Conservation (phyloP, 2,797 vertebrate genomes). For the Coranthus polyacanthus region DNA sequence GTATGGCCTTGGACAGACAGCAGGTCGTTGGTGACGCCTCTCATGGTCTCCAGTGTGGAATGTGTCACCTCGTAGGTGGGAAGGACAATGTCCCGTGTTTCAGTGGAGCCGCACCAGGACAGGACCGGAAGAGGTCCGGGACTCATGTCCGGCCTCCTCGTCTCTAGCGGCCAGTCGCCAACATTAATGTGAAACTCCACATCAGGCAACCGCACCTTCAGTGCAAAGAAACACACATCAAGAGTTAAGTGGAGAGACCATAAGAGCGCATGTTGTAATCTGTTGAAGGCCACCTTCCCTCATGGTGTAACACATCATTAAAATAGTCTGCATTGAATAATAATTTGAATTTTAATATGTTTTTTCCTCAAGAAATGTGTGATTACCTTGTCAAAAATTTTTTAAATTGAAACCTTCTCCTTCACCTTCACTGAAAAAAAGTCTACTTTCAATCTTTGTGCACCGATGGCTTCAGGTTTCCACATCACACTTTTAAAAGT, state of each 20-base stretch:
- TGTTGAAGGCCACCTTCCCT: no score
- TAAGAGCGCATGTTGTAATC: no score
- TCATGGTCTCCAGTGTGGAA: conserved; percentile 92
- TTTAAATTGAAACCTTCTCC: no score
- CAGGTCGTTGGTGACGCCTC: conserved; percentile 94
- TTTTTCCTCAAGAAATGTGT: no score
- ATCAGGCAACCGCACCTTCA: conserved; percentile 90
- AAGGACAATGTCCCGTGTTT: conserved; percentile 91
- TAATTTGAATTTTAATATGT: no score
- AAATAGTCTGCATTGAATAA: no score
- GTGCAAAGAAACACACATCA: not conserved
- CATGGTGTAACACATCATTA: no score
- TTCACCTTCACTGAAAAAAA: no score
- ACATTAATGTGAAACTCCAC: conserved; percentile 95
- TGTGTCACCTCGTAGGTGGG: conserved; percentile 95
- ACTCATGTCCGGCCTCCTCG: conserved; percentile 79
- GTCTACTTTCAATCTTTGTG: no score
- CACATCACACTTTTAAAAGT: no score
- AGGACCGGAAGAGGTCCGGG: conserved; percentile 89
- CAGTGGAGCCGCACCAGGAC: conserved; percentile 94
- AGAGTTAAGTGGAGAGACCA: not conserved
- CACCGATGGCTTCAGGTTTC: no score
- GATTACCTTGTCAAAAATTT: no score
- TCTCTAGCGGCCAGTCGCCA: conserved; percentile 94
- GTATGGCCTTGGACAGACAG: conserved; percentile 95